Evolutionary conservation across 2,113 vertebrate species (phyloP), one percentile per base, ranked within the genome.

Genomic region (Actenoides lindsayi): DNA sequence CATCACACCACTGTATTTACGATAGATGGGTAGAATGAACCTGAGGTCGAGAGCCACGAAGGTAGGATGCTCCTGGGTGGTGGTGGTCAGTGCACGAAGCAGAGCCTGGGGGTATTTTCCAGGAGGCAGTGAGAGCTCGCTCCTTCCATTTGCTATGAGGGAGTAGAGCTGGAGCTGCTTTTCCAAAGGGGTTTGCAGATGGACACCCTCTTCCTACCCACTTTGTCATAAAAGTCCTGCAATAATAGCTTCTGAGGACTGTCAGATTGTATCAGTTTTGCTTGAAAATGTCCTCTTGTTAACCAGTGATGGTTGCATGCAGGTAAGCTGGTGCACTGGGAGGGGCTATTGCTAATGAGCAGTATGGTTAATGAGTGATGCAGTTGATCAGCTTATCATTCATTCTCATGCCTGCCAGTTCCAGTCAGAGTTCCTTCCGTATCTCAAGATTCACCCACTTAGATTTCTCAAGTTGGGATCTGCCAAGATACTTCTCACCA

Each of bases 61-160:
- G 0, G 1, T 41, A 60, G 60, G 56, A 76, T 0, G 4, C 19
- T 62, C 30, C 44, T 82, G 65, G 42, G n/a, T 39, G 83, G 46
- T 53, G 78, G 18, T 27, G 75, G 31, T 37, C 44, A 67, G n/a
- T 13, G 37, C 6, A 1, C 5, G 6, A 74, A 70, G 37, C 19
- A 63, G 37, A 77, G n/a, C 30, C 85, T 86, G 46, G 41, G n/a
- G 83, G 60, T 0, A 0, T 51, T 89, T 54, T 73, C 51, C 27
- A 4, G 13, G 16, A 89, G n/a, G 27, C 50, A 62, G 13, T 44
- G 76, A 68, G 46, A 63, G 19, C 50, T 74, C 74, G 27, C 37
- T 90, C 28, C 19, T 73, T 87, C 63, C 7, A 7, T 70, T 80
- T 0, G 0, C 23, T 39, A 12, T 3, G 11, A 69, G 78, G 78